Conservation (phyloP, 53 echinoderm and acorn worm genomes). For the Zoroaster sp. region DNA sequence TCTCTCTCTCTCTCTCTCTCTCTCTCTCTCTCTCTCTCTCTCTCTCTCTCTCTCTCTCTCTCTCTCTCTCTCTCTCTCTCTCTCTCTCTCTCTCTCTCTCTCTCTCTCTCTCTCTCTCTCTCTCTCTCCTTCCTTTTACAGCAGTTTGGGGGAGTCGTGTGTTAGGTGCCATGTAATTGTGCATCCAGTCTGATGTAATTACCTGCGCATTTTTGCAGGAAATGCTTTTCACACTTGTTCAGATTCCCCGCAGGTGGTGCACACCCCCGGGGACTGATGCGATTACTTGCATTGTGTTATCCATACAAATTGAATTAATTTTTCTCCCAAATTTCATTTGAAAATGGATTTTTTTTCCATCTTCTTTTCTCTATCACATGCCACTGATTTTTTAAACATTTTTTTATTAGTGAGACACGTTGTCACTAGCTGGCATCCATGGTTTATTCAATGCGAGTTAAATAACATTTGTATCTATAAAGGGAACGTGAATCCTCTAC, state of each 20-base stretch:
- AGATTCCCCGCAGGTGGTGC: constrained; percentile 36
- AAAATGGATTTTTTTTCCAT: constrained; percentile 11
- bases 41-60: too few relatives aligned
- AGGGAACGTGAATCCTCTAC: too few relatives aligned
- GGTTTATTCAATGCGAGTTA: too few relatives aligned
- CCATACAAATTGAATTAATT: constrained; percentile 29
- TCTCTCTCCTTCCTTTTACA: background rate
- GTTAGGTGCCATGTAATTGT: constrained; percentile 20
- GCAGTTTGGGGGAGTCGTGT: background rate
- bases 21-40: too few relatives aligned
- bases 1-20: too few relatives aligned
- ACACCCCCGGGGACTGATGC: background rate
- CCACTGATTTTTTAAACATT: background rate
- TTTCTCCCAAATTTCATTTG: background rate
- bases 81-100: too few relatives aligned
- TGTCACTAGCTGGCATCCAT: background rate
- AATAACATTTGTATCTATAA: too few relatives aligned
- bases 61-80: too few relatives aligned
- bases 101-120: background rate
- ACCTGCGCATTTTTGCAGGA: constrained; percentile 1
- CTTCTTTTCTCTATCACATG: background rate
- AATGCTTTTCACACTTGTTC: constrained; percentile 16
- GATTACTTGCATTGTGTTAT: constrained; percentile 34
- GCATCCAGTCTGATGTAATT: constrained; percentile 45
- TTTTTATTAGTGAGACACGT: background rate